Conservation (phyloP, 2,888 invertebrate genomes). For the Ligdia adustata region DNA sequence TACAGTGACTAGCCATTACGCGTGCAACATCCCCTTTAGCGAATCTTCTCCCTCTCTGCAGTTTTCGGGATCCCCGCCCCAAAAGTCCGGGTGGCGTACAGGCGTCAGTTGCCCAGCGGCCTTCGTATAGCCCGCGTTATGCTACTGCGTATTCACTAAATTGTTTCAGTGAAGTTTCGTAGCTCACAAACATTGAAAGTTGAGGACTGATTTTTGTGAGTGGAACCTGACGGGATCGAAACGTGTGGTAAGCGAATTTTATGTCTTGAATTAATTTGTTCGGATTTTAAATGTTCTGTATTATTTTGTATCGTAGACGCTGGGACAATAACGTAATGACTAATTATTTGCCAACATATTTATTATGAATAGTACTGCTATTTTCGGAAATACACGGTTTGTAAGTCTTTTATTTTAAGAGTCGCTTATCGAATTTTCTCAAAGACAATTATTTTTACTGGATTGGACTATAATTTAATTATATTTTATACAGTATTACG, state of each 20-base stretch:
- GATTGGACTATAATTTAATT: no score
- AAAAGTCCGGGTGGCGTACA: constrained; percentile 24
- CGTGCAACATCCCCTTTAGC: constrained; percentile 27
- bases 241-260: constrained; percentile 25
- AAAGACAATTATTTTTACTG: no score
- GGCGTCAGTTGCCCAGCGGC: constrained; percentile 36
- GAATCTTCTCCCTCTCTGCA: constrained; percentile 48
- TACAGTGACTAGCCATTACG: constrained; percentile 43
- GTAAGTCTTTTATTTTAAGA: neutral
- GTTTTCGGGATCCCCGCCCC: constrained; percentile 51
- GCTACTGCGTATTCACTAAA: constrained; percentile 12
- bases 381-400: no score
- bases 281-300: no score
- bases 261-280: no score
- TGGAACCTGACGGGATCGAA: constrained; percentile 19
- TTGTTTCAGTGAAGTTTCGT: constrained; percentile 21
- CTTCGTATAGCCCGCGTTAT: constrained; percentile 19
- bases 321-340: no score
- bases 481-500: no score
- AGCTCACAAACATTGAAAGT: constrained; percentile 4
- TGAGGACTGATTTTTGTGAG: constrained; percentile 29
- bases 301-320: neutral
- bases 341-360: no score
- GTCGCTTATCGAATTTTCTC: neutral
- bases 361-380: no score